phyloP scores from a whole-genome alignment of 2,888 invertebrate species.

The Luffia ferchaultella region DNA sequence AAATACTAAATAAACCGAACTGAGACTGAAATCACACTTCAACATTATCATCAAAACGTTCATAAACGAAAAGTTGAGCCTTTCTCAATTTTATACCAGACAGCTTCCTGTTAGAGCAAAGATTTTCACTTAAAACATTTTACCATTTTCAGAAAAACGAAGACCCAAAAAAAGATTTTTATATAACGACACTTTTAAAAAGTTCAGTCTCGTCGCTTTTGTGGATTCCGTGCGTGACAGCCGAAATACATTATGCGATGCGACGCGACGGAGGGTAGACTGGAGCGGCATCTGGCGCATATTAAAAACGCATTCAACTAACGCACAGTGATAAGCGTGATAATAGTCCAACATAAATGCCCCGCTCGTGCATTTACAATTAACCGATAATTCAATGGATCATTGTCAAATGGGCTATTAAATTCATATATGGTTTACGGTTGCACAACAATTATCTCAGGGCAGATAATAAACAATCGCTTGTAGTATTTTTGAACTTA shows the following conservation, averaged over 20 bases:
- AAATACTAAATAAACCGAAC: no score
- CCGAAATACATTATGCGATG: constrained; percentile 7
- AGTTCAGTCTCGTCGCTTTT: neutral
- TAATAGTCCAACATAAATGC: constrained; percentile 44
- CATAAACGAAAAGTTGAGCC: no score
- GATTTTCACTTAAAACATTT: no score
- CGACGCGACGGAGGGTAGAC: constrained; percentile 17
- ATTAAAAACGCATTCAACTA: constrained; percentile 38
- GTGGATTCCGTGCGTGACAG: neutral
- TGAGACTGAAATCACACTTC: no score
- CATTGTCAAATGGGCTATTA: neutral
- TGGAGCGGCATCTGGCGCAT: constrained; percentile 40
- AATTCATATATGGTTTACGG: neutral
- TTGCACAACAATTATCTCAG: neutral
- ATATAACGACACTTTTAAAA: neutral
- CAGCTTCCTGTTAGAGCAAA: no score
- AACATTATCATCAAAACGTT: no score
- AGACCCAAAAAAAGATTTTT: neutral
- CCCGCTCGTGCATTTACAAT: constrained; percentile 27
- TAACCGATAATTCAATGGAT: neutral
- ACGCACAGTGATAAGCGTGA: constrained; percentile 52
- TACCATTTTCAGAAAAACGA: no score
- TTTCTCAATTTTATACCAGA: no score
- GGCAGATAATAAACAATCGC: no score
- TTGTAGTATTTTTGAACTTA: no score